phyloP scores from a whole-genome alignment of 2,888 invertebrate species.

The Erebia epiphron region DNA sequence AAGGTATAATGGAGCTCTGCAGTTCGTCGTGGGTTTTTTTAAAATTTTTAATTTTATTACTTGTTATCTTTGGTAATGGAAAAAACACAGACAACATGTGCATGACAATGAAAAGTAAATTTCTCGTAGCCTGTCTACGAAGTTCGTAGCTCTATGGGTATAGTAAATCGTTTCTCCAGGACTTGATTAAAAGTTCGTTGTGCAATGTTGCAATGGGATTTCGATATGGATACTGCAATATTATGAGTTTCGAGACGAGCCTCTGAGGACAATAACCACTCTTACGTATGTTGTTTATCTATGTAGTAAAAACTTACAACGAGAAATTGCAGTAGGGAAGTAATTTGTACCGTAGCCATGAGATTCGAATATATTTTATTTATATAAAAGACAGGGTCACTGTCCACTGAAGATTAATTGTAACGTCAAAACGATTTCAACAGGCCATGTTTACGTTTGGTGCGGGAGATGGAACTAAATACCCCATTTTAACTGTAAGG shows the following conservation, averaged over 20 bases:
- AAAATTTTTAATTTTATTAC: too few relatives aligned
- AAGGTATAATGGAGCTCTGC: too few relatives aligned
- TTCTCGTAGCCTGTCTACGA: constrained; percentile 33
- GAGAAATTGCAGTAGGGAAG: constrained; percentile 4
- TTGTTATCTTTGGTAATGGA: too few relatives aligned
- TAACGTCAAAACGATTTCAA: background rate
- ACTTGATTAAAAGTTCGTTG: constrained; percentile 80
- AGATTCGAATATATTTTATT: background rate
- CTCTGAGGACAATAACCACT: constrained; percentile 42
- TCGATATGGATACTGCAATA: constrained; percentile 70
- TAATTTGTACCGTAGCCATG: background rate
- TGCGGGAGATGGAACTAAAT: background rate
- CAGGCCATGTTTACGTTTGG: background rate
- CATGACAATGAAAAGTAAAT: too few relatives aligned
- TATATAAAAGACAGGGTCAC: background rate
- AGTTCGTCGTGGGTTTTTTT: too few relatives aligned
- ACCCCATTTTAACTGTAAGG: background rate
- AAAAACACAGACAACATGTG: too few relatives aligned
- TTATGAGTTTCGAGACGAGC: constrained; percentile 51
- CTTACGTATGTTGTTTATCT: constrained; percentile 15
- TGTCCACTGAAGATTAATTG: too few relatives aligned
- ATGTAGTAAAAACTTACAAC: background rate
- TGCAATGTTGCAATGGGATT: constrained; percentile 77
- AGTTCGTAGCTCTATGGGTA: constrained; percentile 53
- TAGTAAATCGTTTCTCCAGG: constrained; percentile 76